Conservation (phyloP, 92 coral and sea anemone genomes). For the Epizoanthus fatuus region DNA sequence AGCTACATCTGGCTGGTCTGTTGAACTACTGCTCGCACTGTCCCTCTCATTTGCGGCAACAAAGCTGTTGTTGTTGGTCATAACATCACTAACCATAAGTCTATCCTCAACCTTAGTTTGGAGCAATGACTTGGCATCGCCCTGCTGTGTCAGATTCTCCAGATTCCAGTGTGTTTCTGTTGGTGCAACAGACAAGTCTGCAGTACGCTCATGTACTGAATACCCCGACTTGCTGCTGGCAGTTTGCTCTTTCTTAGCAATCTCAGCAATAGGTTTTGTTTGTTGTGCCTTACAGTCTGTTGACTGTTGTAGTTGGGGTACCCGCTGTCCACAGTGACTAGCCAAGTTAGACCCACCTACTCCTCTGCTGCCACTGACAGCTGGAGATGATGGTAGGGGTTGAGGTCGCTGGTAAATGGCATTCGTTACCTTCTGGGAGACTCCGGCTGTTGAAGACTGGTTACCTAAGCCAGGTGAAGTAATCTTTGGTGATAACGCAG, state of each 20-base stretch:
- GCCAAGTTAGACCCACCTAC: too few species aligned
- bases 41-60: neutral
- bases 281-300: neutral
- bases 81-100: neutral
- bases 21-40: neutral
- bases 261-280: slow-evolving; percentile 1
- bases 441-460: neutral
- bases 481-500: slow-evolving; percentile 19
- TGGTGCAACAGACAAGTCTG: neutral
- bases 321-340: too few species aligned
- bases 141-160: slow-evolving; percentile 1
- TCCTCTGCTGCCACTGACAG: too few species aligned
- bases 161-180: neutral
- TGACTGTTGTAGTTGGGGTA: neutral
- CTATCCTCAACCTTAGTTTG: neutral
- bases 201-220: neutral
- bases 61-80: neutral
- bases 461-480: slow-evolving; percentile 15
- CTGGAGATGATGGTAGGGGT: neutral
- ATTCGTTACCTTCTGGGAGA: neutral
- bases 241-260: neutral
- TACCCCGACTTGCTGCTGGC: neutral
- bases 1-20: slow-evolving; percentile 2
- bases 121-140: neutral
- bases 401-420: neutral